phyloP scores from a whole-genome alignment of 2,888 invertebrate genomes.

The Sipha maydis region DNA sequence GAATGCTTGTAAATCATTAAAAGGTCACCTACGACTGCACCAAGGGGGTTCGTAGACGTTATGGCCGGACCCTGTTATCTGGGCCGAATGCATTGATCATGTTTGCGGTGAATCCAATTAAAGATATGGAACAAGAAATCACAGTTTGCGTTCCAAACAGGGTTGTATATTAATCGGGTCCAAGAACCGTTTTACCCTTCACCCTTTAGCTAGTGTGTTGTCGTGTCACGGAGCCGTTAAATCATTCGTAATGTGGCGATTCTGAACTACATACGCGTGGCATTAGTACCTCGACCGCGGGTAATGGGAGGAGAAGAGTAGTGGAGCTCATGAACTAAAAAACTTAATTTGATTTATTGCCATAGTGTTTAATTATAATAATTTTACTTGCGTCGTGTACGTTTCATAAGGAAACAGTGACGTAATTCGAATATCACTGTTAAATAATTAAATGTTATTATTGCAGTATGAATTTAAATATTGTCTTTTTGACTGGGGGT shows the following conservation, averaged over 20 bases:
- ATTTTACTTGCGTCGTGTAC: constrained; percentile 15
- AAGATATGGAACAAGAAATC: constrained; percentile 62
- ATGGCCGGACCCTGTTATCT: constrained; percentile 60
- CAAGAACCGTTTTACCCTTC: constrained; percentile 54
- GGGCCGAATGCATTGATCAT: constrained; percentile 60
- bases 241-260: constrained; percentile 59
- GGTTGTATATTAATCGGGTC: constrained; percentile 60
- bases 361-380: constrained; percentile 45
- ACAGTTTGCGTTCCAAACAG: constrained; percentile 42
- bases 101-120: constrained; percentile 61
- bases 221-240: constrained; percentile 52
- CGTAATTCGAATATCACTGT: neutral
- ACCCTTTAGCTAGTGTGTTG: constrained; percentile 23
- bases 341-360: constrained; percentile 48
- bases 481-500: neutral
- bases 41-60: constrained; percentile 53
- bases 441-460: constrained; percentile 1
- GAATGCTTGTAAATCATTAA: constrained; percentile 62
- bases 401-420: neutral
- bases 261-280: constrained; percentile 18
- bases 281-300: neutral
- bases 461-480: neutral
- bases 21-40: constrained; percentile 57
- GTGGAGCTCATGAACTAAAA: constrained; percentile 1
- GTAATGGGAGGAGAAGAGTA: neutral